phyloP scores from a whole-genome alignment of 2,888 invertebrate species.

The Drosophila macrothrix region DNA sequence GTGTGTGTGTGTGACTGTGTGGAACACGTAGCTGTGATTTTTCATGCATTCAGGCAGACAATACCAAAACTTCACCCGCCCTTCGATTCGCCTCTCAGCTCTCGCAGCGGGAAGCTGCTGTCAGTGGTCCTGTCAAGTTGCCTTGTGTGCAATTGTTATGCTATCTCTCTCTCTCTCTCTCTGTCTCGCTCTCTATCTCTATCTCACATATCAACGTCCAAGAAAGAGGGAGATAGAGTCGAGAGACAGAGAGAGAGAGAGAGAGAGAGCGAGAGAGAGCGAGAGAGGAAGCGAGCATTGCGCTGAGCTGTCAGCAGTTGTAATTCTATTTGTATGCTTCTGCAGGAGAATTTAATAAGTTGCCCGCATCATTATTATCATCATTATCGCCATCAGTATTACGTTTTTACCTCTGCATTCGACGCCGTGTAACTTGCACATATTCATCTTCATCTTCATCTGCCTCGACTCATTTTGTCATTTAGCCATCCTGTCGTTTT shows the following conservation, averaged over 20 bases:
- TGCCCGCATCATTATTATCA: constrained; percentile 66
- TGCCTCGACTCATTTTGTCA: background rate
- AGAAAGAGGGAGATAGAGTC: no score
- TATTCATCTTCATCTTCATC: constrained; percentile 2
- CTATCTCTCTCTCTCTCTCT: background rate
- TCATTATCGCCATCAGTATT: constrained; percentile 60
- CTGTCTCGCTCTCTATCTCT: background rate
- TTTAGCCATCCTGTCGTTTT: constrained; percentile 19
- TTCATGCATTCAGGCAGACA: constrained; percentile 53
- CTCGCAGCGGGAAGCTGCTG: constrained; percentile 33
- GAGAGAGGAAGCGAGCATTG: background rate
- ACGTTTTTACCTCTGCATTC: constrained; percentile 21
- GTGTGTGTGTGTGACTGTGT: background rate
- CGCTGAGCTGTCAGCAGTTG: constrained; percentile 49
- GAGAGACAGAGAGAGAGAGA: background rate
- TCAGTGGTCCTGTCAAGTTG: constrained; percentile 57
- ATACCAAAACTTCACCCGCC: constrained; percentile 44
- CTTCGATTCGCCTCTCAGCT: constrained; percentile 10
- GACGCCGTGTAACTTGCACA: background rate
- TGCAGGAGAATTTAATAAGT: constrained; percentile 70
- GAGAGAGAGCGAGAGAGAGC: background rate
- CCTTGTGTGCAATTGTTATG: constrained; percentile 42
- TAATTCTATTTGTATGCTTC: constrained; percentile 62
- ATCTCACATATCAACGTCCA: background rate
- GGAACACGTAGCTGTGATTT: constrained; percentile 54